Evolutionary conservation across 1,140 invertebrate genomes (phyloP), one percentile per base, ranked within the genome.

Genomic region (Drosophila pachea): DNA sequence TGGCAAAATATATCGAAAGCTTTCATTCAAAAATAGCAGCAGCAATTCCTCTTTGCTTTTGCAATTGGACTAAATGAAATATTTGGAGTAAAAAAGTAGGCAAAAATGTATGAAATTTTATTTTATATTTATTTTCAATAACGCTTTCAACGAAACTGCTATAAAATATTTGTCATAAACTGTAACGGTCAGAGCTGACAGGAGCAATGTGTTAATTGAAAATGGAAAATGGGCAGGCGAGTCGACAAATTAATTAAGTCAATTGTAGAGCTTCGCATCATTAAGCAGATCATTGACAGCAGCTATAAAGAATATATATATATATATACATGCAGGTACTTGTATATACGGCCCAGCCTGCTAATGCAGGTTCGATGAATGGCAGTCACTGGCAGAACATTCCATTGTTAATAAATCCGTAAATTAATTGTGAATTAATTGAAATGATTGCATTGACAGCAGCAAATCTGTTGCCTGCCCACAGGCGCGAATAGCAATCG

Each of bases 281-380:
- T 83, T 73, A 68, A 73, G 45, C 66, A 59, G 55, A 56, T 74
- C 68, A 79, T 49, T 68, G 47, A 73, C 58, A 67, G 8, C 40
- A 54, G 7, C 40, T 32, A 9, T 8, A 62, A 60, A 66, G 40
- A 6, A 43, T 2, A 7, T 4, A 43, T 4, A 43, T 8, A 14
- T 8, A 43, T 8, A 43, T 7, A 6, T 5, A 43, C 1, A 5
- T 12, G 12, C 38, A 40, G 9, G 12, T 4, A 40, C 38, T n/a
- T n/a, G 12, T 11, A 38, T 4, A n/a, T n/a, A n/a, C n/a, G n/a
- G n/a, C n/a, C n/a, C n/a, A 22, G 22, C 22, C 22, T 22, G 22
- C 22, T 22, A 22, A 22, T 22, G 22, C 22, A 22, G 22, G 22
- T 22, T 22, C 1, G 22, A 1, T 22, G 22, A 22, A 22, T 22